Evolutionary conservation across 2,113 vertebrate species (phyloP), one percentile per base, ranked within the genome.

Genomic region (Ictalurus furcatus): DNA sequence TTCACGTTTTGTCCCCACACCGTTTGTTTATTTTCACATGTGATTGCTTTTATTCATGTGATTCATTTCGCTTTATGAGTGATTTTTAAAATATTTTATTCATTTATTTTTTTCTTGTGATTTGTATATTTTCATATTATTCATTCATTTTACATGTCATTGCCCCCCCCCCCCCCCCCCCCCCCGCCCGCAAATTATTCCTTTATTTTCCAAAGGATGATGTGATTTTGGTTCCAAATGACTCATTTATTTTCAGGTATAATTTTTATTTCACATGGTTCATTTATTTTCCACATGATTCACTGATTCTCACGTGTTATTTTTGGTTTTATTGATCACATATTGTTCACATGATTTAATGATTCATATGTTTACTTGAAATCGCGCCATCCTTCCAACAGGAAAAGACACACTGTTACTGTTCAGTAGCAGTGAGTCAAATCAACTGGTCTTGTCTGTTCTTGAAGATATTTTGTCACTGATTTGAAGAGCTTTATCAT

Each of bases 301-400:
- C 16, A 59, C 19, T 19, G 58, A 59, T 63, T n/a, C 12, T 12
- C 59, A 67, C 5, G 0, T 67, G 25, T 4, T 0, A 67, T 67
- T 67, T 71, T 17, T 4, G 25, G 2, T 30, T 67, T n/a, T 65
- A 34, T 37, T 34, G 17, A 17, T 73, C 5, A 16, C 67, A 34
- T 2, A 17, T 34, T 19, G 6, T 8, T 73, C 69, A 19, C n/a
- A n/a, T 67, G 65, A 67, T 67, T 25, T 40, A 40, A 40, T 40
- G 40, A 40, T 40, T 13, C 11, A 13, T 14, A 2, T 7, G 30
- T 34, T 73, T 19, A 17, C 2, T 44, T 37, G 8, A 74, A 19
- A 44, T 44, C 63, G 37, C 63, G 30, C 37, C 79, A 88, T 90
- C 13, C 19, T 59, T 88, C 63, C 37, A 21, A 85, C 30, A 23